These are phyloP conservation scores for Episyrphus balteatus DNA, from an alignment of 1,140 invertebrate species.

Conservation along the genomic window DNA sequence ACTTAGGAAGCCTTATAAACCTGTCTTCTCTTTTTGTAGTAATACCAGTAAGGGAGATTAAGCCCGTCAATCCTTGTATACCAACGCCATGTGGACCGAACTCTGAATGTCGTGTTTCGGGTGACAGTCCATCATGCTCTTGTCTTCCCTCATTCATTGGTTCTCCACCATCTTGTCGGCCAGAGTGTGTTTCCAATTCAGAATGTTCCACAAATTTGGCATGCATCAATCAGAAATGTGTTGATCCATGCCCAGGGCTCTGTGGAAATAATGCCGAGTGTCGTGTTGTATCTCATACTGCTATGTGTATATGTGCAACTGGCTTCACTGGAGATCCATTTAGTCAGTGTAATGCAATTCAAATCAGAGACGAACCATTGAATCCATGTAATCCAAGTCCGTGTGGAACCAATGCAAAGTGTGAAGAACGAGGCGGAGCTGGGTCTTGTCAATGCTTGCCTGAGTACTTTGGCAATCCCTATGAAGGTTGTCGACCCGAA, in stretches of 20 bases:
- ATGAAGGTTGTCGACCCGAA: slow-evolving; percentile 61
- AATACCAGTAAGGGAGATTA: slow-evolving; percentile 19
- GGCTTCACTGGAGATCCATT: slow-evolving; percentile 44
- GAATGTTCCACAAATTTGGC: slow-evolving; percentile 73
- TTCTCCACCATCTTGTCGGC: slow-evolving; percentile 64
- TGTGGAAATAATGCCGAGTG: slow-evolving; percentile 27
- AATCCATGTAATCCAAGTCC: slow-evolving; percentile 42
- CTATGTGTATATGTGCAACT: slow-evolving; percentile 38
- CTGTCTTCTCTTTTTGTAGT: slow-evolving; percentile 27
- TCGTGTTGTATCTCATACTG: slow-evolving; percentile 35
- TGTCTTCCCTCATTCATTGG: slow-evolving; percentile 62
- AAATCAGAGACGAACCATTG: slow-evolving; percentile 35
- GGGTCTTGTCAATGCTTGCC: slow-evolving; percentile 61
- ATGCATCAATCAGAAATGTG: slow-evolving; percentile 48
- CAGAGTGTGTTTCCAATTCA: slow-evolving; percentile 65
- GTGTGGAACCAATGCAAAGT: slow-evolving; percentile 64
- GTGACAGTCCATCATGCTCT: slow-evolving; percentile 55
- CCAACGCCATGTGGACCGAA: slow-evolving; percentile 68
- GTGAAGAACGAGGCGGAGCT: slow-evolving; percentile 51
- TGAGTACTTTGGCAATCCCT: slow-evolving; percentile 61
- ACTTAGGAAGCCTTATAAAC: slow-evolving; percentile 14
- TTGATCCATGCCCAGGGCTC: slow-evolving; percentile 32
- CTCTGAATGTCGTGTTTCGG: slow-evolving; percentile 49
- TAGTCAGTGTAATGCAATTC: slow-evolving; percentile 49
- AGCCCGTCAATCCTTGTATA: slow-evolving; percentile 47